Evolutionary conservation across 1,140 invertebrate genomes (phyloP).

Genomic region (Drosophila ambigua): DNA sequence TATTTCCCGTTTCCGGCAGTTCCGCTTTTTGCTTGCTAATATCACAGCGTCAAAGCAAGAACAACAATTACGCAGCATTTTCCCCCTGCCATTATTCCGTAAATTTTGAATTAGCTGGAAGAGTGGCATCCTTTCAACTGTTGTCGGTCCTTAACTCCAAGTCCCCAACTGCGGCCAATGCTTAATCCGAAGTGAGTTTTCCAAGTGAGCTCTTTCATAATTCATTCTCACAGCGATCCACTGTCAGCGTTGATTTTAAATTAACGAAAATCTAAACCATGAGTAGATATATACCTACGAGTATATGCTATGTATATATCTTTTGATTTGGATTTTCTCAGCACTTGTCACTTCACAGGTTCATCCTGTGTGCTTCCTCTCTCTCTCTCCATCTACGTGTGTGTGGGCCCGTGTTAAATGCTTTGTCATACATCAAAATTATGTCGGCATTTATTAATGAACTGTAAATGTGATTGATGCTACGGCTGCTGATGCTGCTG

Average conservation of each 20-base stretch:
- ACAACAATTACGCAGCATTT: slow-evolving; percentile 52
- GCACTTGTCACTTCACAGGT: slow-evolving; percentile 1
- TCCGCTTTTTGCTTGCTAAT: slow-evolving; percentile 42
- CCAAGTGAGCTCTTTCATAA: slow-evolving; percentile 28
- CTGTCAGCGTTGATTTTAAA: slow-evolving; percentile 42
- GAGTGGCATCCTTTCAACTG: slow-evolving; percentile 15
- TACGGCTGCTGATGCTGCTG: slow-evolving; percentile 32
- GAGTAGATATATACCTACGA: slow-evolving; percentile 2
- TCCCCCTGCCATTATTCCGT: slow-evolving; percentile 32
- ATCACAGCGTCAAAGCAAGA: slow-evolving; percentile 31
- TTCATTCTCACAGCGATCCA: slow-evolving; percentile 33
- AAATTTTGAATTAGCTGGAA: slow-evolving; percentile 62
- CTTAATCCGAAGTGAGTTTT: slow-evolving; percentile 47
- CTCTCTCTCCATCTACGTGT: not conserved
- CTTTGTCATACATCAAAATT: slow-evolving; percentile 75
- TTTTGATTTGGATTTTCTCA: not conserved
- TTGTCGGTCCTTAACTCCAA: slow-evolving; percentile 6
- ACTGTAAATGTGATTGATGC: slow-evolving; percentile 76
- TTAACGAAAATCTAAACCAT: slow-evolving; percentile 26
- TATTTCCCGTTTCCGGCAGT: slow-evolving; percentile 62
- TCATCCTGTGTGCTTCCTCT: not conserved
- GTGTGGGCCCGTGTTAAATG: slow-evolving; percentile 57
- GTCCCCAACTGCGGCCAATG: not conserved
- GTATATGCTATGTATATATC: not conserved
- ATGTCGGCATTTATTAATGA: slow-evolving; percentile 76